phyloP scores from a whole-genome alignment of 2,797 vertebrate species.

The Characodon lateralis region DNA sequence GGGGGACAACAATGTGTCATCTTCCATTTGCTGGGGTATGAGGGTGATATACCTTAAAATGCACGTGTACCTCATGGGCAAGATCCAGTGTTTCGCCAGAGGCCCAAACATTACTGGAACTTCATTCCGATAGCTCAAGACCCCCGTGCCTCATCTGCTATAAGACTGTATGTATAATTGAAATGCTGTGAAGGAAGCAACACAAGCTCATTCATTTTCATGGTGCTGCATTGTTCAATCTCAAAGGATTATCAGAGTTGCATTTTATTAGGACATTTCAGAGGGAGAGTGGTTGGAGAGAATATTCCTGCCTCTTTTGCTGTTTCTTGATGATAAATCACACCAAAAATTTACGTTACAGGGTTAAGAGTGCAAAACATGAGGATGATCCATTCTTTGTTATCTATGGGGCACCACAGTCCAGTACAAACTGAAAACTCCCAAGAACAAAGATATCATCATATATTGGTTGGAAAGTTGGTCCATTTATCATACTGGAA shows the following conservation, averaged over 20 bases:
- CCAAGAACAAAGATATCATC: conserved; percentile 28
- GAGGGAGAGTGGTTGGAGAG: conserved; percentile 7
- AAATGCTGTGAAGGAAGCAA: conserved; percentile 22
- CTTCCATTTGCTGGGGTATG: conserved; percentile 66
- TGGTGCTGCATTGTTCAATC: neutral
- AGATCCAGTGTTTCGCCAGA: conserved; percentile 29
- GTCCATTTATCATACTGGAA: neutral
- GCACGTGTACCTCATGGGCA: conserved; percentile 51
- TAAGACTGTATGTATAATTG: conserved; percentile 27
- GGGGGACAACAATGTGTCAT: conserved; percentile 63
- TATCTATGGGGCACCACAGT: conserved; percentile 34
- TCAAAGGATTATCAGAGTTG: conserved; percentile 25
- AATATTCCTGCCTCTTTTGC: conserved; percentile 21
- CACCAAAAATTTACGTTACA: neutral
- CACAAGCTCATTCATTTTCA: neutral
- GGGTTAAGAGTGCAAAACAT: conserved; percentile 23
- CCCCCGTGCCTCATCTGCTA: conserved; percentile 25
- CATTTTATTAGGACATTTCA: conserved; percentile 3
- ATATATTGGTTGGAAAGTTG: neutral
- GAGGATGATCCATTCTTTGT: conserved; percentile 25
- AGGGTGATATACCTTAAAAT: conserved; percentile 51
- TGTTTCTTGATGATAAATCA: conserved; percentile 16
- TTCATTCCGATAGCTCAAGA: conserved; percentile 47
- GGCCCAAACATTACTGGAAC: conserved; percentile 59
- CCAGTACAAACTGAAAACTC: conserved; percentile 15